These are phyloP conservation scores for Microtus oregoni DNA, from an alignment of 2,113 vertebrate genomes.

Conservation along the genomic window DNA sequence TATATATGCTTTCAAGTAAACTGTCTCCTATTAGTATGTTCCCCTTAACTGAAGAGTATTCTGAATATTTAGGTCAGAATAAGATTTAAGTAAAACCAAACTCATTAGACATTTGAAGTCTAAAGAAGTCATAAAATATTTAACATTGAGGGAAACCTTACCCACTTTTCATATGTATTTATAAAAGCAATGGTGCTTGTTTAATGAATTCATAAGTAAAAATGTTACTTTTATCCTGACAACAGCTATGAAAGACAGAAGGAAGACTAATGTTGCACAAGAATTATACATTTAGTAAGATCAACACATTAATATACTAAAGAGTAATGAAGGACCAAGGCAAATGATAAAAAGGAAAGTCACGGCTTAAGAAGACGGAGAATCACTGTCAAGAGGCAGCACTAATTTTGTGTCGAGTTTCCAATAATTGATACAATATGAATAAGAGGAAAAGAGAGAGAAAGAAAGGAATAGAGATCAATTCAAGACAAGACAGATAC, in stretches of 20 bases:
- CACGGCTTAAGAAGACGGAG: not conserved
- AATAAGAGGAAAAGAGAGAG: not conserved
- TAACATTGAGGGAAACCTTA: not conserved
- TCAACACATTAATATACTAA: not conserved
- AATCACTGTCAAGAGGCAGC: not conserved
- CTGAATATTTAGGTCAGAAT: constrained; percentile 31
- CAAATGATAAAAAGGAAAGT: not conserved
- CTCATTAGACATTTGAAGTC: not conserved
- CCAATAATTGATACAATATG: not conserved
- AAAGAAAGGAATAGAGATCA: not conserved
- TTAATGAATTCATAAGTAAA: constrained; percentile 35
- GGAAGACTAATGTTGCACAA: not conserved
- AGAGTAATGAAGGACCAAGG: not conserved
- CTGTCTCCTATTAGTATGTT: not conserved
- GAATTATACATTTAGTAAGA: not conserved
- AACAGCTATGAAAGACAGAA: not conserved
- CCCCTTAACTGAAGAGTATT: not conserved
- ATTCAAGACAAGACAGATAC: not conserved
- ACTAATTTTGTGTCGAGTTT: not conserved
- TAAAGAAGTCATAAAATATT: constrained; percentile 30
- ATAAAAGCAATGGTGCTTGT: not conserved
- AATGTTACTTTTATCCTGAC: not conserved
- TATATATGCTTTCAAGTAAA: constrained; percentile 7
- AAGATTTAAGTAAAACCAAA: constrained; percentile 5
- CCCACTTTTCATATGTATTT: not conserved